These are phyloP conservation scores for Geococcyx californianus DNA, from an alignment of 2,113 vertebrate genomes.

Conservation along the genomic window DNA sequence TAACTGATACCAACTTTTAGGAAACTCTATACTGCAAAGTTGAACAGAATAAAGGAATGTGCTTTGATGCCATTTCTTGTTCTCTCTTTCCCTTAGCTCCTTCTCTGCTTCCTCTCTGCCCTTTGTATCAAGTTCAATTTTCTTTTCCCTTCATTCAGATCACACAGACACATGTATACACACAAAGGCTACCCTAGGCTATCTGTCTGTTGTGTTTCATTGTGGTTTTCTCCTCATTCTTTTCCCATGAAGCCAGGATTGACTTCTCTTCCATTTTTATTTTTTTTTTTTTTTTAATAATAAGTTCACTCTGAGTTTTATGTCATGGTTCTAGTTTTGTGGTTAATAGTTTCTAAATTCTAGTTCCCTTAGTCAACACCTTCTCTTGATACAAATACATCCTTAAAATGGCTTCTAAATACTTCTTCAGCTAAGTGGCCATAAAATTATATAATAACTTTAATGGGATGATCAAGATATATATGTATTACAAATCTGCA, in stretches of 20 bases:
- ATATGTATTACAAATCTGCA: not conserved
- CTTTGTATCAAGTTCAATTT: not conserved
- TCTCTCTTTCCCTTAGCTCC: not conserved
- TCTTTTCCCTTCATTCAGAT: not conserved
- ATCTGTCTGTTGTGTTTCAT: not conserved
- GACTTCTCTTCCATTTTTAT: not conserved
- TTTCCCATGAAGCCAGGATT: not conserved
- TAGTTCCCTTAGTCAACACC: not conserved
- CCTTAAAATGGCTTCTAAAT: not conserved
- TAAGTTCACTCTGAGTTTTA: not conserved
- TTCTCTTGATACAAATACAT: not conserved
- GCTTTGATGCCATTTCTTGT: not conserved
- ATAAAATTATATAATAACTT: not conserved
- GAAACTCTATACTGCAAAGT: not conserved
- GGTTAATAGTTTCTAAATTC: not conserved
- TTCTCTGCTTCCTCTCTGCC: not conserved
- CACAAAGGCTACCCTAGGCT: not conserved
- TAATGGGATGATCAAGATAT: not conserved
- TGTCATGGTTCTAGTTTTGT: not conserved
- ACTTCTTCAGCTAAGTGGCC: not conserved
- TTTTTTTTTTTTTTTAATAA: not conserved
- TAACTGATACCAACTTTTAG: not conserved
- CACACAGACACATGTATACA: not conserved
- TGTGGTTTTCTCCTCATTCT: not conserved
- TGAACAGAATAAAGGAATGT: not conserved